Percentiles rank a stretch among this genome's conserved stretches.
phyloP scores from a whole-genome alignment of 2,888 invertebrate genomes.

The Kuschelorhynchus macadamiae region DNA sequence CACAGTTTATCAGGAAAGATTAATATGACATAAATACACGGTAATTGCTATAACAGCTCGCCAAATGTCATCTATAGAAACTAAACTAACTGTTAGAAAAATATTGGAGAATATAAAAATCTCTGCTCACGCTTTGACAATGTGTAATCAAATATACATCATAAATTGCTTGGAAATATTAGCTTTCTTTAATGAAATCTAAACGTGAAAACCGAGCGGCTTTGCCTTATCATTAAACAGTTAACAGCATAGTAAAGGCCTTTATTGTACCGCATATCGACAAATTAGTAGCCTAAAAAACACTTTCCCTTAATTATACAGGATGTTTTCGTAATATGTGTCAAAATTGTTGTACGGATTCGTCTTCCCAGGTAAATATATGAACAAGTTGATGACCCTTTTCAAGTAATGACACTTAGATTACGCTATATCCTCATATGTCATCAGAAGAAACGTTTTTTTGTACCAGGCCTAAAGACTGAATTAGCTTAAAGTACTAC shows the following conservation, averaged over 20 bases:
- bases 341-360: neutral
- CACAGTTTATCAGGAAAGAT: constrained; percentile 19
- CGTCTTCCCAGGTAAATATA: too few species aligned
- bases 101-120: constrained; percentile 26
- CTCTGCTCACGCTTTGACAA: constrained; percentile 41
- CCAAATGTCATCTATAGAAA: constrained; percentile 45
- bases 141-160: constrained; percentile 47
- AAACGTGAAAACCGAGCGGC: constrained; percentile 27
- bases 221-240: constrained; percentile 36
- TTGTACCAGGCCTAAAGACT: too few species aligned
- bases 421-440: too few species aligned
- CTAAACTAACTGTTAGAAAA: constrained; percentile 26
- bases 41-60: neutral
- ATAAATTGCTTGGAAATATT: constrained; percentile 43
- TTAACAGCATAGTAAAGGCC: constrained; percentile 36
- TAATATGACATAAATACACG: constrained; percentile 30
- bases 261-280: constrained; percentile 32
- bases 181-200: constrained; percentile 40
- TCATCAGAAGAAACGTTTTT: too few species aligned
- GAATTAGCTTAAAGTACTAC: too few species aligned
- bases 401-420: too few species aligned
- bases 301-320: constrained; percentile 36
- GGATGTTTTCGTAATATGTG: neutral
- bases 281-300: constrained; percentile 25
- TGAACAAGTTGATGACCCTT: too few species aligned